Base-by-base conservation (phyloP, 2,888 invertebrate species). In the Nineta flava region DNA sequence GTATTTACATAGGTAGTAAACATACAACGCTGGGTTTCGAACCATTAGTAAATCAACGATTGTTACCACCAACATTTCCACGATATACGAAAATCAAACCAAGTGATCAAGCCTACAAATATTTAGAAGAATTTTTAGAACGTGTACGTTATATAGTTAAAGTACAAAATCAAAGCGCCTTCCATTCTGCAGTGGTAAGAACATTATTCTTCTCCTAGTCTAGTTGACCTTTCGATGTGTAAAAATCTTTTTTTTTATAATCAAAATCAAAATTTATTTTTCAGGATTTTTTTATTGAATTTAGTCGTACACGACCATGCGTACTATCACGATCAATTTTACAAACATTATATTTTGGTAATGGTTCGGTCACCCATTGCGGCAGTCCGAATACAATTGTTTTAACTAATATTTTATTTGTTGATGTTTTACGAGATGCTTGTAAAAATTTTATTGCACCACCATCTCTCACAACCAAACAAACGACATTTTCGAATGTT, bases 21-120 rank as follows among this genome's bases (percentile, higher is more conserved):
- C 19, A 44, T 44, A 21, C 44, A 5, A 10, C 21, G n/a, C 81
- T 90, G 75, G 96, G 96, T 1, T 97, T 97, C 69, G 94, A 96
- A 62, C 93, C 95, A 3, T 81, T 93, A 66, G 86, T 95, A 43
- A 97, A 97, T 71, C 95, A 95, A 67, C 79, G 94, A 42, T 73
- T 95, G 47, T 72, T 97, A 50, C 97, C 97, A n/a, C 95, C 97
- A 0, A 95, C 97, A 15, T 99, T 97, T 72, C 97, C 97, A 0
- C 80, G 97, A 16, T 95, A 93, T 67, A 92, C 94, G 0, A 86
- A 90, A 67, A 92, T 96, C 60, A 87, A 87, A 57, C 81, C 83
- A 44, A 72, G 83, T 55, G 68, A 73, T 47, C 88, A 88, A 61
- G 88, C 94, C 34, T 65, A 92, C 53, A 74, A 76, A 55, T 88